These are phyloP conservation scores for Steinernema carpocapsae DNA, from an alignment of 2,888 invertebrate species.

Conservation along the genomic window DNA sequence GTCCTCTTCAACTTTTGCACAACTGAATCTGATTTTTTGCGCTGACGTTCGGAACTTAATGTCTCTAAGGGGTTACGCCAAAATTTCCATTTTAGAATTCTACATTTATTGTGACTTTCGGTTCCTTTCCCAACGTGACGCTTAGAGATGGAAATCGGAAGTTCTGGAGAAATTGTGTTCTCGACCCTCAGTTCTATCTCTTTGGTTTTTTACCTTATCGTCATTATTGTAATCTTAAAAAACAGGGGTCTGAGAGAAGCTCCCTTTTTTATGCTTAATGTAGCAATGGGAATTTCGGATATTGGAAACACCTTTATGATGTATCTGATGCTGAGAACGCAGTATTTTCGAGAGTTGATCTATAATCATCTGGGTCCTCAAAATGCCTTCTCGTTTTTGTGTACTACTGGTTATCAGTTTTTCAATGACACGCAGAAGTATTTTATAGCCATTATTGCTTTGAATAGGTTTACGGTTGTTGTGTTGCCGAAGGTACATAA, in stretches of 20 bases:
- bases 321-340: neutral
- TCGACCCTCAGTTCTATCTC: too few species aligned
- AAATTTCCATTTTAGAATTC: too few species aligned
- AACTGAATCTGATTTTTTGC: too few species aligned
- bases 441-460: neutral
- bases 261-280: conserved; percentile 8
- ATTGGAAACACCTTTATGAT: neutral
- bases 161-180: too few species aligned
- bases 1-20: too few species aligned
- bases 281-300: neutral
- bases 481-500: neutral
- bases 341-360: neutral
- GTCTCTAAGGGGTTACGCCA: too few species aligned
- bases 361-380: neutral
- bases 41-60: too few species aligned
- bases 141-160: too few species aligned
- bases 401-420: neutral
- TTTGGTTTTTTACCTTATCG: neutral
- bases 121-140: too few species aligned
- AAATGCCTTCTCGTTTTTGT: neutral
- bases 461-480: neutral
- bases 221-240: neutral
- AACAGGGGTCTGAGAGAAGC: neutral
- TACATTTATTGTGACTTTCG: too few species aligned
- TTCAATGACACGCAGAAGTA: neutral